These are phyloP conservation scores for Notechis scutatus DNA, from an alignment of 2,113 vertebrate species.

Conservation along the genomic window DNA sequence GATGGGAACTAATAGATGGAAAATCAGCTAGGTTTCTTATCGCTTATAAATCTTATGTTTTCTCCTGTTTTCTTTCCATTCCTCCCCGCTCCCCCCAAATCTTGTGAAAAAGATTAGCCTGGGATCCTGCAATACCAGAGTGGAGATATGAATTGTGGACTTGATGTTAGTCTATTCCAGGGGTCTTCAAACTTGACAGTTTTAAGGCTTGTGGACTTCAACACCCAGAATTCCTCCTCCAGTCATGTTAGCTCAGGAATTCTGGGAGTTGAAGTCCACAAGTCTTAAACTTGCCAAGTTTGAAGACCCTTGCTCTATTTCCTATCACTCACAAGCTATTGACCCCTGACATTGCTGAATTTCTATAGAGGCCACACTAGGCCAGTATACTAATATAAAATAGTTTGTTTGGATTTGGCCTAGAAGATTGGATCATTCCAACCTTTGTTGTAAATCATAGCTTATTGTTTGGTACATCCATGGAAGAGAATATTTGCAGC, in stretches of 20 bases:
- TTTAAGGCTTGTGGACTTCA: too few species aligned
- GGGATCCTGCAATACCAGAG: neutral
- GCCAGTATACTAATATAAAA: neutral
- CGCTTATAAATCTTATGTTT: neutral
- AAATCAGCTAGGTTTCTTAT: neutral
- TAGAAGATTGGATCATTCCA: neutral
- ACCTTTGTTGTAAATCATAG: neutral
- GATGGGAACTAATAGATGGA: neutral
- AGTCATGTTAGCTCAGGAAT: too few species aligned
- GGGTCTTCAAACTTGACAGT: too few species aligned
- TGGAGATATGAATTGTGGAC: neutral
- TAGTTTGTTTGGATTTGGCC: neutral
- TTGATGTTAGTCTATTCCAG: neutral
- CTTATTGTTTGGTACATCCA: neutral
- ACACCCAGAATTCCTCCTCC: too few species aligned
- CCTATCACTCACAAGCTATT: neutral
- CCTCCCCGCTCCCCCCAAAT: fast-evolving
- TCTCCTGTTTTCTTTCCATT: neutral
- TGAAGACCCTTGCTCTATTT: too few species aligned
- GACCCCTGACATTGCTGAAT: neutral
- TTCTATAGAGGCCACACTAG: neutral
- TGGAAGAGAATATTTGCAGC: too few species aligned
- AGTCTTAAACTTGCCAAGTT: too few species aligned
- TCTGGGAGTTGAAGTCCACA: too few species aligned
- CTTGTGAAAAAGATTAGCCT: neutral